Conservation (phyloP, 2,888 invertebrate genomes). For the Agrotis clavis region DNA sequence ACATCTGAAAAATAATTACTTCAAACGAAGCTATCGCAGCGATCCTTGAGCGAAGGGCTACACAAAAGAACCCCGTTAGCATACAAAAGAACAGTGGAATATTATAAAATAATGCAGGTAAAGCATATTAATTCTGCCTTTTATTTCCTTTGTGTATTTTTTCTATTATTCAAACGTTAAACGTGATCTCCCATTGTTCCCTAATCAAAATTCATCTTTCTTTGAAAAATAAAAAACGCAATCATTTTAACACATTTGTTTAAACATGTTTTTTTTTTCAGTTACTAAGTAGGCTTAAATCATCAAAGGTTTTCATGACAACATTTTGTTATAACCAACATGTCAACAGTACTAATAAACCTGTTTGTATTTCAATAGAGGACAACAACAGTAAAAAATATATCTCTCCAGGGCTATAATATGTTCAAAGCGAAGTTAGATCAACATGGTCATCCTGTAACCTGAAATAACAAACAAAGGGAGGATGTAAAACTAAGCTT, state of each 20-base stretch:
- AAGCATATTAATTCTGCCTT: slow-evolving; percentile 28
- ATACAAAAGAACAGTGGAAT: slow-evolving; percentile 41
- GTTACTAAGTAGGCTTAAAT: background rate
- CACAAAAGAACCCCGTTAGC: slow-evolving; percentile 43
- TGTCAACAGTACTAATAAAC: background rate
- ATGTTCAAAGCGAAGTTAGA: slow-evolving; percentile 5
- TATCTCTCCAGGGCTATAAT: background rate
- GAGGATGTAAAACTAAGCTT: slow-evolving; percentile 17
- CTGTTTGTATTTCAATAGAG: background rate
- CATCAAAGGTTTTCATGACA: background rate
- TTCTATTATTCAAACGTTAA: slow-evolving; percentile 34
- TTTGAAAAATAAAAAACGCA: background rate
- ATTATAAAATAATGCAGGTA: slow-evolving; percentile 43
- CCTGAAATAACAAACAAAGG: slow-evolving; percentile 28
- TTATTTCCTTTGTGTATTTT: slow-evolving; percentile 44
- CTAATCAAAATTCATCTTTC: slow-evolving; percentile 1
- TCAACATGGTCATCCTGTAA: slow-evolving; percentile 3
- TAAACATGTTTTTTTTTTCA: background rate
- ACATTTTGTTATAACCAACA: background rate
- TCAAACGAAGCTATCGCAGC: slow-evolving; percentile 15
- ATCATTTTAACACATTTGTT: background rate
- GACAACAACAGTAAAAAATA: background rate
- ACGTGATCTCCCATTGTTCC: slow-evolving; percentile 26
- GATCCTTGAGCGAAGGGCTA: slow-evolving; percentile 30
- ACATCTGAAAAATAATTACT: slow-evolving; percentile 38